Conservation (phyloP, 2,113 vertebrate species). For the Notothenia coriiceps region DNA sequence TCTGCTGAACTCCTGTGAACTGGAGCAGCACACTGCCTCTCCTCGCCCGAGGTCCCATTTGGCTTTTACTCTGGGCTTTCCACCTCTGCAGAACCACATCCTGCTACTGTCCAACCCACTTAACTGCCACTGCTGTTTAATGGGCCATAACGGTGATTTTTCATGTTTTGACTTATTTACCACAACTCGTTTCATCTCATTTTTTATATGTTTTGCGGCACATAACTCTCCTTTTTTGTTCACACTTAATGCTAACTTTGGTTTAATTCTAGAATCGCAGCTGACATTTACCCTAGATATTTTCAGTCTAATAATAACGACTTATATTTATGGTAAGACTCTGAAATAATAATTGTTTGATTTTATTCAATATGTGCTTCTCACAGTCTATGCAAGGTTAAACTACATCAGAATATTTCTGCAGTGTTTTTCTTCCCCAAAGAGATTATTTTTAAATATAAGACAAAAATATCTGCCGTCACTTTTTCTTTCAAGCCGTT, state of each 20-base stretch:
- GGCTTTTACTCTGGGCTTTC: constrained; percentile 55
- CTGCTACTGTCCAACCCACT: constrained; percentile 47
- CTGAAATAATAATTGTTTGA: not conserved
- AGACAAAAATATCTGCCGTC: constrained; percentile 7
- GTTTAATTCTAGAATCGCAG: not conserved
- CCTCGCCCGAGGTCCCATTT: constrained; percentile 40
- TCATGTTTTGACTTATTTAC: too few relatives aligned
- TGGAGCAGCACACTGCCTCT: constrained; percentile 61
- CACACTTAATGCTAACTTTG: not conserved
- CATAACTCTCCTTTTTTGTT: not conserved
- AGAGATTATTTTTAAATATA: not conserved
- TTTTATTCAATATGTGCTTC: not conserved
- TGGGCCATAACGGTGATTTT: not conserved
- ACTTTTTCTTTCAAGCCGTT: constrained; percentile 10
- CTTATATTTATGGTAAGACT: not conserved
- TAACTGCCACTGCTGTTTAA: constrained; percentile 6
- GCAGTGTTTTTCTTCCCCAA: not conserved
- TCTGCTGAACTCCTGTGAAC: constrained; percentile 62
- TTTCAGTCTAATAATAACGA: not conserved
- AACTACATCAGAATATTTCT: not conserved
- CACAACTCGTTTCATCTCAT: not conserved
- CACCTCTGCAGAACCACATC: constrained; percentile 51
- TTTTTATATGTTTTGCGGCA: not conserved
- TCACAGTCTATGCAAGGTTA: not conserved
- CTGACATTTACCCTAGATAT: not conserved